phyloP scores from a whole-genome alignment of 2,888 invertebrate genomes.

The Hyalella azteca region DNA sequence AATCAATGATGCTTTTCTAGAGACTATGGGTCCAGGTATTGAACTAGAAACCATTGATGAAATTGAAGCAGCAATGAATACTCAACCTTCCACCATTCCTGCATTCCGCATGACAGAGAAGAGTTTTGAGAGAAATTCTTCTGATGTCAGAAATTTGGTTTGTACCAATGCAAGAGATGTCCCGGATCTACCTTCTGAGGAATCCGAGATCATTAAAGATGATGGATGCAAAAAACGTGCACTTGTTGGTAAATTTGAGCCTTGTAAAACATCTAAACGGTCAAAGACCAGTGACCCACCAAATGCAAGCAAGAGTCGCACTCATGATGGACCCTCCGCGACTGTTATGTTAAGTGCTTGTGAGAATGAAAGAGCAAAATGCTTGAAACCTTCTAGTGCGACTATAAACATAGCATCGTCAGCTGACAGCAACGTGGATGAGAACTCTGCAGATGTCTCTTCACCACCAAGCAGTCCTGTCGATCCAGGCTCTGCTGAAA shows the following conservation, averaged over 20 bases:
- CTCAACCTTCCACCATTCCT: too few relatives aligned
- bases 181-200: background rate
- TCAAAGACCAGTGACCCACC: background rate
- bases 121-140: background rate
- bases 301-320: too few relatives aligned
- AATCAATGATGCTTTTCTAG: background rate
- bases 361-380: background rate
- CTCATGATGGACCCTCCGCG: too few relatives aligned
- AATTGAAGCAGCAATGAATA: constrained; percentile 26
- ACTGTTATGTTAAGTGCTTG: background rate
- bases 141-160: background rate
- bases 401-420: background rate
- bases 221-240: background rate
- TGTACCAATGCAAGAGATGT: constrained; percentile 1
- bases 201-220: background rate
- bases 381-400: background rate
- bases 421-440: background rate
- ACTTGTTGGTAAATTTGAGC: background rate
- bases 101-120: background rate
- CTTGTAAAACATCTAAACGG: background rate
- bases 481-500: background rate
- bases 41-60: constrained; percentile 5
- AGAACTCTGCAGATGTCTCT: background rate
- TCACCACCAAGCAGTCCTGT: background rate
- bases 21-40: background rate